Evolutionary conservation across 1,140 invertebrate genomes (phyloP), one percentile per base, ranked within the genome.

Genomic region (Atta cephalotes): DNA sequence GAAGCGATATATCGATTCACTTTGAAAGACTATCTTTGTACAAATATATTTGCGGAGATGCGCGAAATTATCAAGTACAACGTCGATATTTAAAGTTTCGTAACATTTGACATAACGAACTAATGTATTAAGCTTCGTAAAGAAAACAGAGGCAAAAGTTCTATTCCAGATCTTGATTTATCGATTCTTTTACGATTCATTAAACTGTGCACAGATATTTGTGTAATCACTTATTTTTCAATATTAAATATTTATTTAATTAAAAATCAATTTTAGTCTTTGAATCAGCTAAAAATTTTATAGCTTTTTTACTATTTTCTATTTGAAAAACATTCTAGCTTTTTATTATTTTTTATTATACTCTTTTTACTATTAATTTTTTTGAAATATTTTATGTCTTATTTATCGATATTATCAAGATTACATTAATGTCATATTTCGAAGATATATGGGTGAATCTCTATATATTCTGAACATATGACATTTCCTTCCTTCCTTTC

Each of bases 401-500:
- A 21, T 70, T 7, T 71, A 60, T 81, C 28, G 78, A 81, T 68
- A 68, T 51, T 14, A 66, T 3, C 65, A 25, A n/a, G 16, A 81
- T 16, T 58, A 71, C 28, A 70, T 21, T 63, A 56, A n/a, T 45
- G 7, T n/a, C 51, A 45, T 3, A 2, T 14, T 80, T 45, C 7
- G 18, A 39, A 39, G 3, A 72, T 14, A 82, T 49, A 82, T 16
- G 0, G 3, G 2, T n/a, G 35, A 56, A 18, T 82, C 25, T 49
- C 28, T 56, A 35, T 58, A 49, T 60, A 72, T 82, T 39, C 35
- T 51, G 25, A 62, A 16, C 53, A 71, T 60, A 58, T 72, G 68
- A 82, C 56, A 14, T 82, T 74, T 74, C 39, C 68, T 51, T 82
- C 35, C 28, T 66, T 68, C n/a, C 56, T 60, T 5, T 25, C n/a